phyloP scores from a whole-genome alignment of 2,113 vertebrate genomes.

The Neodontobutis hainanensis region DNA sequence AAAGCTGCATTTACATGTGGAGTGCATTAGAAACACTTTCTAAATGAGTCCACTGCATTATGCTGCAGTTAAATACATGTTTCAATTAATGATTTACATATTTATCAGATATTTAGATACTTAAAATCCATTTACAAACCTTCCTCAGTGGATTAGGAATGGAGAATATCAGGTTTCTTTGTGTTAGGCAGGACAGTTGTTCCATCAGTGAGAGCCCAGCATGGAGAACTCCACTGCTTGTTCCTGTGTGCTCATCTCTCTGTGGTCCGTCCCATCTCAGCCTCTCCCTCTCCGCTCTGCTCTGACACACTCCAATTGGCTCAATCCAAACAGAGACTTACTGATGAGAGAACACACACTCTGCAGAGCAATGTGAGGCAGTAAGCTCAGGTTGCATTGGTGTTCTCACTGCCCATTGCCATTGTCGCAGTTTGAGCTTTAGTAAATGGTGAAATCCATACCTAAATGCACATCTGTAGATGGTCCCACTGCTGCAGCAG shows the following conservation, averaged over 20 bases:
- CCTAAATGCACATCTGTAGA: too few species aligned
- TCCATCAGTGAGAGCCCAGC: constrained; percentile 13
- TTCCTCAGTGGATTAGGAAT: constrained; percentile 19
- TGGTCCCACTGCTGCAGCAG: too few species aligned
- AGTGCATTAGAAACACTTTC: constrained; percentile 4
- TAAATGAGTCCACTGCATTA: neutral
- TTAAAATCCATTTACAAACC: too few species aligned
- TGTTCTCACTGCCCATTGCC: too few species aligned
- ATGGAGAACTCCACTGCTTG: constrained; percentile 28
- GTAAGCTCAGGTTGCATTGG: too few species aligned
- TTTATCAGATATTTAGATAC: too few species aligned
- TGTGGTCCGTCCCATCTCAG: constrained; percentile 57
- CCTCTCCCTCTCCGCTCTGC: constrained; percentile 40
- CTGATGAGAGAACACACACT: constrained; percentile 32
- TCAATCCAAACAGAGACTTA: constrained; percentile 50
- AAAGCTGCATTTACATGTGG: neutral
- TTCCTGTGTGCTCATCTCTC: constrained; percentile 29
- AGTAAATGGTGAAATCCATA: too few species aligned
- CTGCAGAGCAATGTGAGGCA: constrained; percentile 5
- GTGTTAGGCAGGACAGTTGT: constrained; percentile 12
- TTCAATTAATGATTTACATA: neutral
- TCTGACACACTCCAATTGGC: constrained; percentile 69
- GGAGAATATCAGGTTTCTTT: constrained; percentile 21
- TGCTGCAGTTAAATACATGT: constrained; percentile 16
- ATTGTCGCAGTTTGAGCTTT: too few species aligned